A percentile compares a stretch with the other conserved stretches of the same genome.
Evolutionary conservation across 2,113 vertebrate genomes (phyloP).

Genomic region (Pollachius pollachius): DNA sequence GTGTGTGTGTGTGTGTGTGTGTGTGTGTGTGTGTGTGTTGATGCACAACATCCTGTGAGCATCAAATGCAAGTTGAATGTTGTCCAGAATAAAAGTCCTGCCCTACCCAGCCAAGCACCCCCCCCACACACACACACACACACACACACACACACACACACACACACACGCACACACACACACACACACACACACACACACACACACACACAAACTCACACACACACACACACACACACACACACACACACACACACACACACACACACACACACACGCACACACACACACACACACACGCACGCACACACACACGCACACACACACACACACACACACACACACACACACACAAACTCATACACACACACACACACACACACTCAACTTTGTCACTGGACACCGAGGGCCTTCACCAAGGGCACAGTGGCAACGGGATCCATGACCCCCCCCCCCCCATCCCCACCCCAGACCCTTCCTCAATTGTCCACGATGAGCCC

Average conservation of each 20-base stretch:
- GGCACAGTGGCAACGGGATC: conserved; percentile 68
- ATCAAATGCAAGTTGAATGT: too few species aligned
- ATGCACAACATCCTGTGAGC: conserved; percentile 24
- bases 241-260: too few species aligned
- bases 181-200: background rate
- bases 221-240: too few species aligned
- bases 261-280: too few species aligned
- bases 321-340: conserved; percentile 7
- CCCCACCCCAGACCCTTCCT: conserved; percentile 3
- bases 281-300: too few species aligned
- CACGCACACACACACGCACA: too few species aligned
- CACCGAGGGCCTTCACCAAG: conserved; percentile 61
- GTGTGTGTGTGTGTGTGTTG: conserved; percentile 2
- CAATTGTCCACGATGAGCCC: conserved; percentile 49
- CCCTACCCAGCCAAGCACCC: background rate
- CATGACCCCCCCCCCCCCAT: conserved; percentile 21
- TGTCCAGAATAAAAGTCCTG: conserved; percentile 10
- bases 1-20: conserved; percentile 9
- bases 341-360: conserved; percentile 8
- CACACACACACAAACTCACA: too few species aligned
- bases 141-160: conserved; percentile 5
- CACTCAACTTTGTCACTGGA: conserved; percentile 52
- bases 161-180: conserved; percentile 10
- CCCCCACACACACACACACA: conserved; percentile 6
- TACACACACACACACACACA: conserved; percentile 5